Evolutionary conservation across 2,797 vertebrate genomes (phyloP).

Genomic region (Cyclopterus lumpus): DNA sequence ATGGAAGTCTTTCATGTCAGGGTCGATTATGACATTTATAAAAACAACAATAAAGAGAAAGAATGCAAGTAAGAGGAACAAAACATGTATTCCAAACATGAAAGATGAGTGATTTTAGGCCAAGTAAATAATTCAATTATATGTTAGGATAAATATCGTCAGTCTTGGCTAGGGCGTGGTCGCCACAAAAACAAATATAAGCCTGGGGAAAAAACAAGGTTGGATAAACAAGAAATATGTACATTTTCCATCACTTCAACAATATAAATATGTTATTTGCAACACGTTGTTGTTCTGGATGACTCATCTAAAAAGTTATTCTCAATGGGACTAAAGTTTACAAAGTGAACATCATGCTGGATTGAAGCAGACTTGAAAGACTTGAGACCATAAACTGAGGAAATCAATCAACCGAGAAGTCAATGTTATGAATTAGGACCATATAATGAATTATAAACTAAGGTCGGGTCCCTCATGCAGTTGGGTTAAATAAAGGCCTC

Average conservation of each 20-base stretch:
- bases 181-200: background rate
- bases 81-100: background rate
- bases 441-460: background rate
- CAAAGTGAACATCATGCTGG: too few relatives aligned
- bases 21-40: background rate
- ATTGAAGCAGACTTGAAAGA: too few relatives aligned
- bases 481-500: background rate
- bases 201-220: background rate
- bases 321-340: too few relatives aligned
- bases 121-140: background rate
- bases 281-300: background rate
- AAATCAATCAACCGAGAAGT: too few relatives aligned
- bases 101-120: background rate
- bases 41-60: background rate
- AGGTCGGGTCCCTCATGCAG: background rate
- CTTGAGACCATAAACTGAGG: too few relatives aligned
- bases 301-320: background rate
- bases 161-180: too few relatives aligned
- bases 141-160: background rate
- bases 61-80: background rate
- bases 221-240: background rate
- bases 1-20: constrained; percentile 15
- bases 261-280: background rate
- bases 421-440: too few relatives aligned
- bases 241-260: background rate